These are phyloP conservation scores for Dione vanillae DNA, from an alignment of 2,888 invertebrate species.

Conservation along the genomic window DNA sequence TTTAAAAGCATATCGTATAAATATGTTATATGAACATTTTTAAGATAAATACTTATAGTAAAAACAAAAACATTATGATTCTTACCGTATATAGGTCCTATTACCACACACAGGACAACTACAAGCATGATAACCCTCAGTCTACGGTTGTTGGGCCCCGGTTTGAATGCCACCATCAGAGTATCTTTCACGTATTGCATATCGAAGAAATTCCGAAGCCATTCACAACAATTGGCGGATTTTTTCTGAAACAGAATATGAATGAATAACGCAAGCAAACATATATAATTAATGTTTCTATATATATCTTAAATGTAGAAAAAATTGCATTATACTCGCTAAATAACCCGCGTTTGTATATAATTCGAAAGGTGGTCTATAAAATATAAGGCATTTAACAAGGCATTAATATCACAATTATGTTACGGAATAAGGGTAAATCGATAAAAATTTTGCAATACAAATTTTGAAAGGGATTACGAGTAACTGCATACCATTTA, in stretches of 20 bases:
- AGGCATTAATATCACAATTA: too few relatives aligned
- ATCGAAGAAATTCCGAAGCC: constrained; percentile 89
- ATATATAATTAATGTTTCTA: too few relatives aligned
- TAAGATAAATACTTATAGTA: background rate
- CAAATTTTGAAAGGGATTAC: constrained; percentile 11
- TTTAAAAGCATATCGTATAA: too few relatives aligned
- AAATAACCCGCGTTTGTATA: too few relatives aligned
- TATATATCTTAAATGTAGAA: too few relatives aligned
- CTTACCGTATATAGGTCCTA: constrained; percentile 93
- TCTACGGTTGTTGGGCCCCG: constrained; percentile 89
- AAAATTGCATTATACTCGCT: too few relatives aligned
- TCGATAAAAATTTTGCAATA: constrained; percentile 16
- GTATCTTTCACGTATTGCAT: constrained; percentile 90
- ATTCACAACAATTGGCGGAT: constrained; percentile 78
- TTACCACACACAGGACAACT: constrained; percentile 92
- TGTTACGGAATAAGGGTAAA: background rate
- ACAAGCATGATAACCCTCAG: constrained; percentile 90
- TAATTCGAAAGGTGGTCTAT: too few relatives aligned
- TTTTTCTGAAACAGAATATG: constrained; percentile 62
- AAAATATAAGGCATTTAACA: too few relatives aligned
- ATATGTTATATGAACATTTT: too few relatives aligned
- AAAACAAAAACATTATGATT: constrained; percentile 33
- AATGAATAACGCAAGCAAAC: too few relatives aligned
- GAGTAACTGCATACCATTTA: background rate
- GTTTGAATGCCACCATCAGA: constrained; percentile 91